A percentile compares a stretch with the other conserved stretches of the same genome.
Conservation (phyloP, 2,888 invertebrate genomes). For the Lasioglossum villosulum region DNA sequence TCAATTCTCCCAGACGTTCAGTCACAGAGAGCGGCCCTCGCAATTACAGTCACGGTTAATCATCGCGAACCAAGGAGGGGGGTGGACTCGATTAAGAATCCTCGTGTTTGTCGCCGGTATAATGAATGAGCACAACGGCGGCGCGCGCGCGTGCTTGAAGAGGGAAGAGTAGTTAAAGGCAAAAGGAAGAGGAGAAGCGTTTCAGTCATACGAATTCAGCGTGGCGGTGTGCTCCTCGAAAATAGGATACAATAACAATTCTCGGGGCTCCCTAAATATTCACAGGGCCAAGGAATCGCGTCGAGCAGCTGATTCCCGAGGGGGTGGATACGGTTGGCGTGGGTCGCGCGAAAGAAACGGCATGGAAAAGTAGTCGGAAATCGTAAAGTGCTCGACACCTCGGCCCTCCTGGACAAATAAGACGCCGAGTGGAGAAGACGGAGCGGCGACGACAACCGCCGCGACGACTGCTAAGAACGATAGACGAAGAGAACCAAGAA, state of each 20-base stretch:
- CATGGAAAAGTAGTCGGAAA: constrained; percentile 81
- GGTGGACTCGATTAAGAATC: constrained; percentile 4
- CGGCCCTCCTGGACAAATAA: constrained; percentile 83
- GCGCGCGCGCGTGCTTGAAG: neutral
- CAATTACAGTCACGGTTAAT: neutral
- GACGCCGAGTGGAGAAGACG: constrained; percentile 73
- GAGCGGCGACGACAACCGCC: constrained; percentile 62
- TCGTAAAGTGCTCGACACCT: constrained; percentile 83
- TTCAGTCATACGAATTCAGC: constrained; percentile 4
- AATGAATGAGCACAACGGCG: neutral
- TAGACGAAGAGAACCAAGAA: neutral
- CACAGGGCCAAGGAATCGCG: constrained; percentile 9
- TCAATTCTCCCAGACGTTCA: neutral
- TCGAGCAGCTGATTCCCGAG: constrained; percentile 34
- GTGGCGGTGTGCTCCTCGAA: neutral
- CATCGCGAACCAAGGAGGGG: neutral
- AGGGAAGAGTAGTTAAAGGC: neutral
- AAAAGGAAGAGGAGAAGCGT: neutral
- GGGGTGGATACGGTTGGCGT: constrained; percentile 32
- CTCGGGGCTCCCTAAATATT: constrained; percentile 26
- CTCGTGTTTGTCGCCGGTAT: neutral
- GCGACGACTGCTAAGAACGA: constrained; percentile 35
- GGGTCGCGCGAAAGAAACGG: constrained; percentile 66
- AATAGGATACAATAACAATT: constrained; percentile 26
- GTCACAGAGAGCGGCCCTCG: neutral